phyloP scores from a whole-genome alignment of 2,113 vertebrate genomes.

The Ramphastos sulfuratus region DNA sequence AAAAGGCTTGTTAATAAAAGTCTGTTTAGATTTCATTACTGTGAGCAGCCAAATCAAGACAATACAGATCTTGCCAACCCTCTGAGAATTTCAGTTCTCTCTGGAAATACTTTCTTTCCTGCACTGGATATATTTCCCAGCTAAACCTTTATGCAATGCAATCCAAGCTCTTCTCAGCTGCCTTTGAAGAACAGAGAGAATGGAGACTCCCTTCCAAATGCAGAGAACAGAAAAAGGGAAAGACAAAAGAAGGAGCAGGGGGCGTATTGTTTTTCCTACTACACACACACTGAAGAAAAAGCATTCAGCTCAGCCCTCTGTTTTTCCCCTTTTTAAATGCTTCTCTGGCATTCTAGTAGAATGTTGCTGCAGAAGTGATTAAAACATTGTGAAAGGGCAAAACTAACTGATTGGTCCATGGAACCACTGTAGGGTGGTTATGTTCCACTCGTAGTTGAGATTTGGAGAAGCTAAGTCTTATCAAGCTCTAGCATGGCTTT shows the following conservation, averaged over 20 bases:
- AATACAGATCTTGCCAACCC: not conserved
- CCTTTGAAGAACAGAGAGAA: not conserved
- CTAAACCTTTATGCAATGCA: not conserved
- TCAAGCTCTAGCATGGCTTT: not conserved
- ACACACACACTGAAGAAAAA: not conserved
- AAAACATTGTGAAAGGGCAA: not conserved
- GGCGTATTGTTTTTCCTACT: not conserved
- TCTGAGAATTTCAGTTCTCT: not conserved
- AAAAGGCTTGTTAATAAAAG: constrained; percentile 48
- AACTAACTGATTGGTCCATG: not conserved
- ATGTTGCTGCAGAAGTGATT: not conserved
- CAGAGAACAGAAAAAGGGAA: not conserved
- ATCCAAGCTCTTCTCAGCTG: not conserved
- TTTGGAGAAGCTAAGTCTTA: not conserved
- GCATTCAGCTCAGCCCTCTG: not conserved
- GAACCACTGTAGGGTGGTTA: not conserved
- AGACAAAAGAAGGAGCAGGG: not conserved
- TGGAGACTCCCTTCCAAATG: not conserved
- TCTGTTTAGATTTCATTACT: constrained; percentile 44
- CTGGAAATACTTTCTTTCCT: not conserved
- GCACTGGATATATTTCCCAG: not conserved
- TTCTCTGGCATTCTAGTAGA: not conserved
- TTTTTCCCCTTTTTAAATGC: not conserved
- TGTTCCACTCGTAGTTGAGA: not conserved
- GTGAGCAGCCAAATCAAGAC: constrained; percentile 14